These are phyloP conservation scores for Callopanchax toddi DNA, from an alignment of 2,113 vertebrate genomes.

Conservation along the genomic window DNA sequence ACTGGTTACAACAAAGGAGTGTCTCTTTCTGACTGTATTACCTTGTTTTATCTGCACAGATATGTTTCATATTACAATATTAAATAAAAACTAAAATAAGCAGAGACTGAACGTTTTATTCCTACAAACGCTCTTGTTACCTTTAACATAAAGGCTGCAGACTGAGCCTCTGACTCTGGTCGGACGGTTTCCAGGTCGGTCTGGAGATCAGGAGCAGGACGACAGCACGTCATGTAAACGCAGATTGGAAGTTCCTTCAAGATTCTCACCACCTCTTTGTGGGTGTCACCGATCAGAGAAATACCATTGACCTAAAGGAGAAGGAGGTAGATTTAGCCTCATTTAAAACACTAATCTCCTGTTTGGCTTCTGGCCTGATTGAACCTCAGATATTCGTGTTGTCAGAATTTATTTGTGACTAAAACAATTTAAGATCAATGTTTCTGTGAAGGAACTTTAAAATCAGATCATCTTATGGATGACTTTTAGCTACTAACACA, in stretches of 20 bases:
- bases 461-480: no score
- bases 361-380: no score
- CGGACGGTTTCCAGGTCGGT: constrained; percentile 69
- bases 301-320: constrained; percentile 88
- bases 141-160: neutral
- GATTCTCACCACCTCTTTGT: constrained; percentile 93
- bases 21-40: constrained; percentile 19
- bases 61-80: constrained; percentile 23
- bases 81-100: neutral
- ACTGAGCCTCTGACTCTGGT: constrained; percentile 58
- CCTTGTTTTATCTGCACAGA: constrained; percentile 18
- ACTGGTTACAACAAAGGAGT: constrained; percentile 27
- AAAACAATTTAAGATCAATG: no score
- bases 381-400: no score
- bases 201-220: constrained; percentile 75
- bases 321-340: neutral
- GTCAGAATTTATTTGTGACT: no score
- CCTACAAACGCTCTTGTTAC: neutral
- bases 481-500: no score
- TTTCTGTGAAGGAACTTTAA: no score
- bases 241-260: constrained; percentile 91
- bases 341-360: neutral
- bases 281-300: constrained; percentile 90
- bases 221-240: constrained; percentile 91
- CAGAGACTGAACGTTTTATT: no score